Evolutionary conservation across 2,888 invertebrate species (phyloP), one percentile per base, ranked within the genome.

Genomic region (Andricus curvator): DNA sequence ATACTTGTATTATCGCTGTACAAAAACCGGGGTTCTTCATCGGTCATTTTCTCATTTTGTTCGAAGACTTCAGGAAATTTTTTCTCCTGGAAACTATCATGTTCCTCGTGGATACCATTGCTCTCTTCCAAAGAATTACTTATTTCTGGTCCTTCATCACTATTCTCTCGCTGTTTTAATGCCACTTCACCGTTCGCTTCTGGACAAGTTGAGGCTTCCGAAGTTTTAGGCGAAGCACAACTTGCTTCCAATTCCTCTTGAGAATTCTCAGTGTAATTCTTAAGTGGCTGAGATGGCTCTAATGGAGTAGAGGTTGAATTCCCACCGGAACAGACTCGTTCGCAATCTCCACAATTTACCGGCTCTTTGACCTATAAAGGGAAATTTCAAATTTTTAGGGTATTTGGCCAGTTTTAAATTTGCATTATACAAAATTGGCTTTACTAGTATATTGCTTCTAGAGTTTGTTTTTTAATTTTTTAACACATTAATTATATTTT

Each of bases 261-360:
- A 82, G 77, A 80, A 81, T 81, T 80, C n/a, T 82, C 51, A 22
- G 37, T 62, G 29, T 33, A 74, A 48, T 70, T 83, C 51, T 82
- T 51, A 37, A 83, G 20, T 22, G 81, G 80, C 22, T n/a, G 51
- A 56, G 56, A 56, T 77, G 62, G 22, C 37, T 64, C 41, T 13
- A 44, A 17, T 8, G 60, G 37, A n/a, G 44, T 33, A 51, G 70
- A 70, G 1, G 56, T 62, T 56, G 41, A 51, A 79, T 79, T 74
- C 4, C 90, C 89, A 0, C 92, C 91, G 0, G 92, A 92, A 79
- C 93, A 93, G 29, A 92, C 88, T 13, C 92, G 87, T 81, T 93
- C 93, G 78, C 93, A 92, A 80, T 93, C 93, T 1, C 89, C 88
- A 77, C 92, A 92, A 70, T 86, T 89, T 4, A 91, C 82, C 13